Evolutionary conservation across 23 tunicate genomes (phyloP).

Genomic region (Trididemnum clinides): DNA sequence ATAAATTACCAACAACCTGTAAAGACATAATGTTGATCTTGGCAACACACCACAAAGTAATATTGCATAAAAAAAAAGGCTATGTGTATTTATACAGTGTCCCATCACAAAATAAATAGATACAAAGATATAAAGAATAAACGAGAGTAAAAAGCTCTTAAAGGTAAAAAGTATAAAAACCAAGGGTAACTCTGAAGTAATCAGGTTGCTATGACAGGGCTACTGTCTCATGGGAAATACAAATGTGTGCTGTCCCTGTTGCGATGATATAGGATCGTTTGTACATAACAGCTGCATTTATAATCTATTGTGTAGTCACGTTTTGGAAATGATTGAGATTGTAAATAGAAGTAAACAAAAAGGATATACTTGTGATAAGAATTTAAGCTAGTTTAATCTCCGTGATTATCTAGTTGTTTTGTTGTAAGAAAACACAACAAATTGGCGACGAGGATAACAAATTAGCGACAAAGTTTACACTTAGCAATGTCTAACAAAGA

Average conservation of each 20-base stretch:
- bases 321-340: too few species aligned
- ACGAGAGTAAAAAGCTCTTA: background rate
- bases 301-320: too few species aligned
- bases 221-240: background rate
- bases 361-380: too few species aligned
- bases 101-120: background rate
- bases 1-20: background rate
- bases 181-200: background rate
- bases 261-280: too few species aligned
- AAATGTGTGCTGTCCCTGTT: background rate
- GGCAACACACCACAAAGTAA: background rate
- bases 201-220: background rate
- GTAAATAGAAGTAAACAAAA: too few species aligned
- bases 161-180: background rate
- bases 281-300: too few species aligned
- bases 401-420: too few species aligned
- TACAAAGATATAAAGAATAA: background rate
- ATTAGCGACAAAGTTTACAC: too few species aligned
- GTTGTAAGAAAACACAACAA: too few species aligned
- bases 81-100: background rate
- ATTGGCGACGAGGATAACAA: too few species aligned
- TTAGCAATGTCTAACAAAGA: too few species aligned
- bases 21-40: background rate
- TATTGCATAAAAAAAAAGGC: background rate
- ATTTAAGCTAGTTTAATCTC: too few species aligned